Conservation (phyloP, 2,888 invertebrate genomes). For the Ferrisia virgata region DNA sequence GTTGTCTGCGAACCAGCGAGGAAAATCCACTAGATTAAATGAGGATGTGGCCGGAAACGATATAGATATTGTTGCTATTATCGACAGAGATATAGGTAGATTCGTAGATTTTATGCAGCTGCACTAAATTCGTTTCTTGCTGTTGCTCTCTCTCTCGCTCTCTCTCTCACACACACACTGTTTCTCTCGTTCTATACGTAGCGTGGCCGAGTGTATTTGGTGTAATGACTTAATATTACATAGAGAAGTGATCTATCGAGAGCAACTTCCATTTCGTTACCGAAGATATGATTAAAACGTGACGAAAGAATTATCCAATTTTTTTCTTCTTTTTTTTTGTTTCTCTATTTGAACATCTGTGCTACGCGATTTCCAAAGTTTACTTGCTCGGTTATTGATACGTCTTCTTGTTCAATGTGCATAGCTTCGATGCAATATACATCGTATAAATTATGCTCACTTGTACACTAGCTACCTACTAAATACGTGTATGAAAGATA, state of each 20-base stretch:
- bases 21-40: no score
- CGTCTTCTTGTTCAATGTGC: no score
- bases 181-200: no score
- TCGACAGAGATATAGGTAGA: neutral
- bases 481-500: neutral
- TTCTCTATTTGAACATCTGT: neutral
- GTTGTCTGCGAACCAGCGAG: no score
- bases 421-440: neutral
- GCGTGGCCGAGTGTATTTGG: no score
- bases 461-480: neutral
- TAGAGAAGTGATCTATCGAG: neutral
- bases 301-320: neutral
- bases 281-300: neutral
- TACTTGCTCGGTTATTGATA: neutral
- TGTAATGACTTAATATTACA: slow-evolving; percentile 12
- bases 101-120: no score
- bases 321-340: no score
- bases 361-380: neutral
- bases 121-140: neutral
- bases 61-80: neutral
- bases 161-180: no score
- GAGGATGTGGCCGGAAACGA: neutral
- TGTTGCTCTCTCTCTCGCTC: no score
- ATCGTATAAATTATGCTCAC: neutral
- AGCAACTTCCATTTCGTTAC: neutral